Evolutionary conservation across 2,797 vertebrate species (phyloP), one percentile per base, ranked within the genome.

Genomic region (Dipus sagitta): DNA sequence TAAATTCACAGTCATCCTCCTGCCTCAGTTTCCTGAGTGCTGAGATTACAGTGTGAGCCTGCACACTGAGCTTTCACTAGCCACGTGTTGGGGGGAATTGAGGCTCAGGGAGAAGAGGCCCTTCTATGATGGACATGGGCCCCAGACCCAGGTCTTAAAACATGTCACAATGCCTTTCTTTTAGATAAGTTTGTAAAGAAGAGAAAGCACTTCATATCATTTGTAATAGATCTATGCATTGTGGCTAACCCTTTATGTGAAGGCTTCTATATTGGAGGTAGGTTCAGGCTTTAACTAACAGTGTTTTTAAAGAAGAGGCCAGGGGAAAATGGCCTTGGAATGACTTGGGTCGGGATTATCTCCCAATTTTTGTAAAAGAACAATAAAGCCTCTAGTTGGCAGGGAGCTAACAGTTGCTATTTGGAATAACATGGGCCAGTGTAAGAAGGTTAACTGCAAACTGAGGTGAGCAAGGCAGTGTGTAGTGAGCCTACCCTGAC

Each of bases 281-380:
- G n/a, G 21, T 70, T 62, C 52, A 34, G 24, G 58, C 62, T 64
- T 6, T 91, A 60, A 80, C 62, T 81, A 93, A 75, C 74, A 87
- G 60, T 72, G 24, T 24, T 78, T 21, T 92, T 75, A 34, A 88
- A 96, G 78, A 77, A 85, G 65, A 90, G 78, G 62, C 92, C 68
- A n/a, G 30, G 77, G 74, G 54, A 38, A 84, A 91, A 91, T 92
- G 67, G 84, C 60, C 71, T 96, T 91, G 86, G 93, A 96, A 94
- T 80, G 94, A 83, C 85, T 94, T 82, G 91, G 78, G 47, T 91
- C 82, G 42, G 52, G 71, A 93, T 95, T 94, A 92, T 82, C 94
- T 94, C 20, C 87, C 79, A 96, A 90, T 88, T 93, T 93, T 93
- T 88, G 87, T 93, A 67, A 95, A 95, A 95, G 71, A 96, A 92